Percentiles rank a stretch among this genome's conserved stretches.
phyloP scores from a whole-genome alignment of 2,888 invertebrate species.

The Tortricodes alternella region DNA sequence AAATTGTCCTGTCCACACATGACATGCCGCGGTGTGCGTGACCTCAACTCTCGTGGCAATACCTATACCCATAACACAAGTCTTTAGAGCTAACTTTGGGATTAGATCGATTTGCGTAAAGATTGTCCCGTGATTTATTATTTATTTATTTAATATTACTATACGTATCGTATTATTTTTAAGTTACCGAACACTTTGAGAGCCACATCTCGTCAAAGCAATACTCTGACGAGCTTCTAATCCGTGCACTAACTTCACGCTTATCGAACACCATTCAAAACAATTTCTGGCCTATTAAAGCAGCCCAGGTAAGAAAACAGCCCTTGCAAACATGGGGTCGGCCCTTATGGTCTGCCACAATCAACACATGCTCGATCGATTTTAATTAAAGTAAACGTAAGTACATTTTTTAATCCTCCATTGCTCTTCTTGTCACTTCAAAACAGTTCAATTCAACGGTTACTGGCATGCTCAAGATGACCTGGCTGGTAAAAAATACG shows the following conservation, averaged over 20 bases:
- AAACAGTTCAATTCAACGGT: not conserved
- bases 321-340: constrained; percentile 37
- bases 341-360: constrained; percentile 30
- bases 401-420: constrained; percentile 12
- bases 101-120: too few species aligned
- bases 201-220: constrained; percentile 40
- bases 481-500: not conserved
- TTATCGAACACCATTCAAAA: constrained; percentile 73
- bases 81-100: too few species aligned
- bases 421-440: not conserved
- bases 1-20: too few species aligned
- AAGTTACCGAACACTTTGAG: constrained; percentile 52
- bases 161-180: not conserved
- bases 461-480: not conserved
- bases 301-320: constrained; percentile 59
- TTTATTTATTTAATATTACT: not conserved
- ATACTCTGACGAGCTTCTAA: constrained; percentile 63
- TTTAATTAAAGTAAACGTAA: constrained; percentile 29
- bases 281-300: constrained; percentile 80
- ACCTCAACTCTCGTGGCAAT: too few species aligned
- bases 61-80: too few species aligned
- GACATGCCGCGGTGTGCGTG: too few species aligned
- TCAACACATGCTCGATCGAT: constrained; percentile 31
- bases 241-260: constrained; percentile 76
- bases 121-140: not conserved